Conservation (phyloP, 2,888 invertebrate genomes). For the Rhagium mordax region DNA sequence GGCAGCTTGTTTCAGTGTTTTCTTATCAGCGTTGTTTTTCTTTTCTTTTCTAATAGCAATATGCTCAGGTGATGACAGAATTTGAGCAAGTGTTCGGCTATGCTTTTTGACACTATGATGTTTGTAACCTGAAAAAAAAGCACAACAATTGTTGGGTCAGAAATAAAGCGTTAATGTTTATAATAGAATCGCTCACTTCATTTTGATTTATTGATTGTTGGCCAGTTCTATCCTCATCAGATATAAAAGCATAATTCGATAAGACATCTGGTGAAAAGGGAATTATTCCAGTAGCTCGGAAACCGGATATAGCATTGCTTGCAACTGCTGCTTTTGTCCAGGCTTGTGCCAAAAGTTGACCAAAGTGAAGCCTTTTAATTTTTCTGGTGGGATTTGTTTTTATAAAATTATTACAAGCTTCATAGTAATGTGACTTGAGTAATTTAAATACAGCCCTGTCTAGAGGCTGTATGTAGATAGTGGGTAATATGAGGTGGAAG, state of each 20-base stretch:
- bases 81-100: no score
- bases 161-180: no score
- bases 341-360: not conserved
- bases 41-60: no score
- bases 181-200: not conserved
- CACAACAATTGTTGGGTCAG: not conserved
- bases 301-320: not conserved
- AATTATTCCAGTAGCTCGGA: slow-evolving; percentile 15
- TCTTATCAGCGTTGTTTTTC: not conserved
- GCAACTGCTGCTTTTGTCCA: not conserved
- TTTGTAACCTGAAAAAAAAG: not conserved
- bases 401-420: slow-evolving; percentile 15
- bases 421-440: slow-evolving; percentile 51
- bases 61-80: no score
- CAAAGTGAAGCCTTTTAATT: not conserved
- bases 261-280: slow-evolving; percentile 1
- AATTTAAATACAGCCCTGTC: slow-evolving; percentile 57
- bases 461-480: slow-evolving; percentile 57
- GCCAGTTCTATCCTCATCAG: not conserved
- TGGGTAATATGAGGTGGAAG: slow-evolving; percentile 59
- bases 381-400: not conserved
- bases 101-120: not conserved
- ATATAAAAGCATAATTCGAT: slow-evolving; percentile 7
- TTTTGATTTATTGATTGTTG: not conserved
- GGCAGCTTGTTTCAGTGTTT: not conserved